Conservation (phyloP, 1,140 invertebrate genomes). For the Nephotettix cincticeps region DNA sequence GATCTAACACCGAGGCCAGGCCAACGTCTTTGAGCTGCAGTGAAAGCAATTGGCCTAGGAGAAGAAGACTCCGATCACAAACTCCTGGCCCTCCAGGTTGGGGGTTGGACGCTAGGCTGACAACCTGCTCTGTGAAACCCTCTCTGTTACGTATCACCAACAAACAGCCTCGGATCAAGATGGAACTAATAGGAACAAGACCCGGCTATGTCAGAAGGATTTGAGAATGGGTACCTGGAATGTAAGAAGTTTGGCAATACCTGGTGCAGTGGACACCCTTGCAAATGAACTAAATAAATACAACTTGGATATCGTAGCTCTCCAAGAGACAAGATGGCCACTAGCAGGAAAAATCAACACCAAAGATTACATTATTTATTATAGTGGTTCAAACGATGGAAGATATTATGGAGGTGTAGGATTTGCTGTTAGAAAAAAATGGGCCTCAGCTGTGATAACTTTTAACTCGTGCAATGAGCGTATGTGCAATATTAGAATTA, state of each 20-base stretch:
- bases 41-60: slow-evolving; percentile 17
- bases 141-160: slow-evolving; percentile 23
- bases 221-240: slow-evolving; percentile 34
- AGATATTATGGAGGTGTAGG: not conserved
- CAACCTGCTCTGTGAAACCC: slow-evolving; percentile 28
- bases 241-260: slow-evolving; percentile 28
- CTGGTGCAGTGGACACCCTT: slow-evolving; percentile 26
- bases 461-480: slow-evolving; percentile 20
- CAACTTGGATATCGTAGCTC: slow-evolving; percentile 32
- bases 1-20: slow-evolving; percentile 1
- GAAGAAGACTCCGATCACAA: slow-evolving; percentile 8
- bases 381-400: slow-evolving; percentile 1
- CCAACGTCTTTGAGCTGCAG: not conserved
- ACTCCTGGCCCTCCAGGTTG: slow-evolving; percentile 27
- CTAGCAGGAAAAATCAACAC: slow-evolving; percentile 2
- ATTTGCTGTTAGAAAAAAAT: slow-evolving; percentile 4
- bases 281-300: slow-evolving; percentile 33
- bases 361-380: slow-evolving; percentile 9
- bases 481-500: slow-evolving; percentile 29
- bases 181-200: slow-evolving; percentile 13
- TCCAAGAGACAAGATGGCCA: slow-evolving; percentile 35
- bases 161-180: slow-evolving; percentile 20
- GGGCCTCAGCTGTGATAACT: not conserved
- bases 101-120: slow-evolving; percentile 31
- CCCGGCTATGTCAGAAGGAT: not conserved